Evolutionary conservation across 1,140 invertebrate genomes (phyloP).

Genomic region (Drosophila burlai): DNA sequence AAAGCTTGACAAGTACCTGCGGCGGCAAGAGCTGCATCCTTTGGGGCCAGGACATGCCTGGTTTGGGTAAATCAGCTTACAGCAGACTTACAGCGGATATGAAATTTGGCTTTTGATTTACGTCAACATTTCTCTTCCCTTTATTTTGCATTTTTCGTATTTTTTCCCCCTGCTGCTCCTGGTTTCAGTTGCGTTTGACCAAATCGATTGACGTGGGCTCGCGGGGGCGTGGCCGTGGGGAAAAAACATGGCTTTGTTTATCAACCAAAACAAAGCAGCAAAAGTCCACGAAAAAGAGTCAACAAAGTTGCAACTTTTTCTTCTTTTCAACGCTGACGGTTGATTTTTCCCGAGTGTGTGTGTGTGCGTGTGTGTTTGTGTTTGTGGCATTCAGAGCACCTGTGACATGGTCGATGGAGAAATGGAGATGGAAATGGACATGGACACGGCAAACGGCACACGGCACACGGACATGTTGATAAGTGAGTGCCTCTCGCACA

Average conservation of each 20-base stretch:
- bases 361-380: background rate
- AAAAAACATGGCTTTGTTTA: constrained; percentile 77
- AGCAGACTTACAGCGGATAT: constrained; percentile 82
- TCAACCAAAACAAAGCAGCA: constrained; percentile 69
- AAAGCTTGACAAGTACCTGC: constrained; percentile 62
- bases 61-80: constrained; percentile 74
- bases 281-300: constrained; percentile 60
- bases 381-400: constrained; percentile 71
- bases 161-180: constrained; percentile 17
- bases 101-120: constrained; percentile 84
- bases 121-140: constrained; percentile 63
- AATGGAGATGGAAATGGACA: constrained; percentile 30
- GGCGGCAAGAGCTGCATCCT: constrained; percentile 10
- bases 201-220: constrained; percentile 76
- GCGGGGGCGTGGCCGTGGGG: constrained; percentile 19
- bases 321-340: constrained; percentile 36
- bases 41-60: background rate
- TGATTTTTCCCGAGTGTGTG: constrained; percentile 28
- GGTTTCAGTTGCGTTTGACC: constrained; percentile 51
- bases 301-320: constrained; percentile 63
- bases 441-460: constrained; percentile 28
- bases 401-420: constrained; percentile 60
- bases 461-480: constrained; percentile 53
- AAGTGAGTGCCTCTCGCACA: constrained; percentile 55
- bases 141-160: background rate